phyloP scores from a whole-genome alignment of 2,797 vertebrate genomes.

The Arctocebus calabarensis region DNA sequence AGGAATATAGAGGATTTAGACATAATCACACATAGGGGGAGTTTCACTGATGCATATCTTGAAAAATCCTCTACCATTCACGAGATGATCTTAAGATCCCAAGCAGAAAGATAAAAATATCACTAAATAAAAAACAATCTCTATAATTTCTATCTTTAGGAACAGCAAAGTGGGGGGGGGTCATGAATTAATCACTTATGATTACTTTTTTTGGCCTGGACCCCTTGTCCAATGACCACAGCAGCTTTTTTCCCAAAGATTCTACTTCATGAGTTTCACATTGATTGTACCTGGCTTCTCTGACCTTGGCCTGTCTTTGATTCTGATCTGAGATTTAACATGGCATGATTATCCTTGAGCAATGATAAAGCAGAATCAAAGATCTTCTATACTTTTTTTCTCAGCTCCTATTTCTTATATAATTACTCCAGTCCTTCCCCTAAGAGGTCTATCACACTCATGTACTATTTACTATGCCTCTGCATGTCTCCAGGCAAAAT shows the following conservation, averaged over 20 bases:
- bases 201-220: background rate
- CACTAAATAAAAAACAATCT: background rate
- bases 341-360: background rate
- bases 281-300: background rate
- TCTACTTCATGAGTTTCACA: conserved; percentile 13
- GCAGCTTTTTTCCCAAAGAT: background rate
- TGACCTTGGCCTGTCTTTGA: conserved; percentile 35
- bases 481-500: conserved; percentile 19
- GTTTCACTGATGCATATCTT: conserved; percentile 46
- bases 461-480: background rate
- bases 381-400: background rate
- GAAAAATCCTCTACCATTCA: conserved; percentile 37
- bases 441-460: background rate
- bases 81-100: conserved; percentile 40
- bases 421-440: background rate
- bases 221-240: background rate
- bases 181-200: background rate
- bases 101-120: conserved; percentile 34
- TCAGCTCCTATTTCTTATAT: background rate
- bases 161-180: background rate
- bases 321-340: conserved; percentile 29
- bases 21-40: background rate
- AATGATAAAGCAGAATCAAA: conserved; percentile 38
- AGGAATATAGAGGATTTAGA: conserved; percentile 33
- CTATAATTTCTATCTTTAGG: conserved; percentile 15